A percentile compares a stretch with the other conserved stretches of the same genome.
phyloP scores from a whole-genome alignment of 1,140 invertebrate genomes.

The Trialeurodes vaporariorum region DNA sequence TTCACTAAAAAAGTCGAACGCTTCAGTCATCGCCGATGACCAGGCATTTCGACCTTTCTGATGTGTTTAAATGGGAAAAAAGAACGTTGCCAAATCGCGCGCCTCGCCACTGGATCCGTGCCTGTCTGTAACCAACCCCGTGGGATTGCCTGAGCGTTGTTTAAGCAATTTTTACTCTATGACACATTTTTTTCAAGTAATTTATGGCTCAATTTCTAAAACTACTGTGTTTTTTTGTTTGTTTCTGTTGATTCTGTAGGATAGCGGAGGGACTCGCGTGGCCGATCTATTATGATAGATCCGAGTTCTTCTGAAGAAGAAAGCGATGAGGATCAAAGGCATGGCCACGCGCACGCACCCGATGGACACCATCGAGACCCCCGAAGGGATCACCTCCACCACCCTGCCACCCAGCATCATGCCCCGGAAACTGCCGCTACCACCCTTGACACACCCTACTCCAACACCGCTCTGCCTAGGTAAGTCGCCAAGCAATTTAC shows the following conservation, averaged over 20 bases:
- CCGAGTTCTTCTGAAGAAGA: slow-evolving; percentile 81
- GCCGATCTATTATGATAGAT: slow-evolving; percentile 54
- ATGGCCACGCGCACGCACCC: slow-evolving; percentile 24
- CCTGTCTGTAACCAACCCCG: too few species aligned
- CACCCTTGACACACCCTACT: slow-evolving; percentile 37
- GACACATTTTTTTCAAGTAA: too few species aligned
- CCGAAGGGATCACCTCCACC: slow-evolving; percentile 6
- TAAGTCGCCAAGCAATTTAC: too few species aligned
- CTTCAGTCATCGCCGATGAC: too few species aligned
- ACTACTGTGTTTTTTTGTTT: neutral
- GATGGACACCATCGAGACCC: slow-evolving; percentile 27
- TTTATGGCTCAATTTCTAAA: too few species aligned
- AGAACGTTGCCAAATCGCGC: too few species aligned
- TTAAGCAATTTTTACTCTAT: too few species aligned
- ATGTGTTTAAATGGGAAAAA: too few species aligned
- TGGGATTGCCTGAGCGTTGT: too few species aligned
- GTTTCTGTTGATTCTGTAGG: neutral
- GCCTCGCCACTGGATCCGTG: too few species aligned
- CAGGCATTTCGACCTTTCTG: too few species aligned
- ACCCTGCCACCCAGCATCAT: slow-evolving; percentile 17
- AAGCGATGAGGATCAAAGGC: slow-evolving; percentile 61
- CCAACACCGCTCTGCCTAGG: slow-evolving; percentile 33
- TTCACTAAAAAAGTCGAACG: too few species aligned
- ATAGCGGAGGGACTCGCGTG: neutral
- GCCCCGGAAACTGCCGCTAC: slow-evolving; percentile 22